A percentile compares a stretch with the other conserved stretches of the same genome.
These are phyloP conservation scores for Amblyornis subalaris DNA, from an alignment of 2,113 vertebrate genomes.

Conservation along the genomic window DNA sequence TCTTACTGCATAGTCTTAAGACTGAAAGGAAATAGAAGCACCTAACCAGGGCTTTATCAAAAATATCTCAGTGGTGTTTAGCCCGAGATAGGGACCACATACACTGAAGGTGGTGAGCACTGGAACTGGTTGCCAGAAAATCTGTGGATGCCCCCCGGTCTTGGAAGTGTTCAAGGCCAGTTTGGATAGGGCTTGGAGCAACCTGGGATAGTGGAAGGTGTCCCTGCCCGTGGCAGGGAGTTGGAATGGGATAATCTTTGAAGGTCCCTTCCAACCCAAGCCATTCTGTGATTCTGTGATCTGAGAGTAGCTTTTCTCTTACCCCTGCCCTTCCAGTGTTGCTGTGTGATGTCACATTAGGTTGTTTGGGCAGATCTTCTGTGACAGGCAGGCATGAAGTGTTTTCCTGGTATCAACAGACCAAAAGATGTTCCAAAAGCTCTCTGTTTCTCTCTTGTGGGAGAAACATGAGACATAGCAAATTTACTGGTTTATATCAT, in stretches of 20 bases:
- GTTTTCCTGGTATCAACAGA: not conserved
- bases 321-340: not conserved
- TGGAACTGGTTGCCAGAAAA: not conserved
- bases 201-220: not conserved
- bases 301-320: not conserved
- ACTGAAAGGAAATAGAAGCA: not conserved
- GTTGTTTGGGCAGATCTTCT: not conserved
- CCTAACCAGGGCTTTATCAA: not conserved
- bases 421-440: not conserved
- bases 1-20: not conserved
- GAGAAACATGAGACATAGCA: not conserved
- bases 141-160: not conserved
- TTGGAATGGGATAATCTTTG: not conserved
- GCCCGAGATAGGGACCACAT: not conserved
- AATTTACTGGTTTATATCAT: not conserved
- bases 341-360: accelerated
- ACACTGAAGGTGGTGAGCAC: not conserved
- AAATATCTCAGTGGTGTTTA: not conserved
- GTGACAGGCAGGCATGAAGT: not conserved
- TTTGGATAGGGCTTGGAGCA: not conserved
- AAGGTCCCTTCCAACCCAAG: not conserved
- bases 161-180: not conserved
- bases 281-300: not conserved
- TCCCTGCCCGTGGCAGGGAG: not conserved
- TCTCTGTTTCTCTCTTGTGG: not conserved